phyloP scores from a whole-genome alignment of 2,888 invertebrate genomes.

The Julus scanicus region DNA sequence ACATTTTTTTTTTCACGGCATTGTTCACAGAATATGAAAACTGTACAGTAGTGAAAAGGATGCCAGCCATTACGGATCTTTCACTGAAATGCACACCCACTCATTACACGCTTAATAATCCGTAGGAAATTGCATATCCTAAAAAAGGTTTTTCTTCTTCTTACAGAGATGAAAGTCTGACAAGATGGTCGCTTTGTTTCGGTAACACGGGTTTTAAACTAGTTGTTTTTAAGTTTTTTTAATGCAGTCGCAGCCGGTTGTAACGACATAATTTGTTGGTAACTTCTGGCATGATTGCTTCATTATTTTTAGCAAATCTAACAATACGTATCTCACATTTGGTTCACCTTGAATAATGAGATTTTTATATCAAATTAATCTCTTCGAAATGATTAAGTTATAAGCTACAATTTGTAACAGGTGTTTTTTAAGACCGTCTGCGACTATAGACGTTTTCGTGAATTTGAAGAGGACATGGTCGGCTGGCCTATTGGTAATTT shows the following conservation, averaged over 20 bases:
- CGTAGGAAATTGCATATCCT: slow-evolving; percentile 43
- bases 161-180: neutral
- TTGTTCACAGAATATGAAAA: slow-evolving; percentile 47
- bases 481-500: neutral
- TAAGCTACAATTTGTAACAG: neutral
- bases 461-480: neutral
- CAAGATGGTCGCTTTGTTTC: neutral
- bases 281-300: neutral
- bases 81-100: slow-evolving; percentile 9
- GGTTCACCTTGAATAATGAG: no score
- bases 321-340: no score
- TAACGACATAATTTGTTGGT: neutral
- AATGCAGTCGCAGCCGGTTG: neutral
- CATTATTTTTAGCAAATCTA: neutral
- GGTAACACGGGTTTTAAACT: neutral
- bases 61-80: slow-evolving; percentile 22
- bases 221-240: neutral
- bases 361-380: no score
- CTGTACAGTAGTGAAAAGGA: slow-evolving; percentile 45
- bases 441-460: neutral
- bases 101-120: neutral
- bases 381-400: neutral
- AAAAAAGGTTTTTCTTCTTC: neutral
- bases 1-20: slow-evolving; percentile 29
- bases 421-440: neutral